phyloP scores from a whole-genome alignment of 2,113 vertebrate genomes.

The Lanius collurio region DNA sequence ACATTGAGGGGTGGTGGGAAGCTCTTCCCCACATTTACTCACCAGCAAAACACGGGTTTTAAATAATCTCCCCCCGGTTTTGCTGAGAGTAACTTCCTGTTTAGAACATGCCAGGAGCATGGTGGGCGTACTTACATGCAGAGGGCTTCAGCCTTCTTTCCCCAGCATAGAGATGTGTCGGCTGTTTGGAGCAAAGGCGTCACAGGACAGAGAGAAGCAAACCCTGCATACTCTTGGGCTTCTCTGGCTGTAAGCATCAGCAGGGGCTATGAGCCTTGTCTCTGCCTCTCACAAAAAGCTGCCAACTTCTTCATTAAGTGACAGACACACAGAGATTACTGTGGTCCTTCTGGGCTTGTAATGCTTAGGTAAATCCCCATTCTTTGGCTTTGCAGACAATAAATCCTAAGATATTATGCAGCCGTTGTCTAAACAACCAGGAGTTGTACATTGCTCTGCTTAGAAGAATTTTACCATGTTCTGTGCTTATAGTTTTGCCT shows the following conservation, averaged over 20 bases:
- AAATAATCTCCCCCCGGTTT: background rate
- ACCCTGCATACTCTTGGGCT: background rate
- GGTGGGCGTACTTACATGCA: accelerated
- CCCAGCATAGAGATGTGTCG: background rate
- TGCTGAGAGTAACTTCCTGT: background rate
- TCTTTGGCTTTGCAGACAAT: background rate
- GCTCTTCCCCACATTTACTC: background rate
- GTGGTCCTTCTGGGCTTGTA: background rate
- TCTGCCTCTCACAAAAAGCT: background rate
- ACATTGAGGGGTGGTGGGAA: background rate
- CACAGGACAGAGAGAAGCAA: background rate
- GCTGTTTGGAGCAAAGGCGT: background rate
- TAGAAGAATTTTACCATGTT: background rate
- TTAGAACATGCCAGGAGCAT: background rate
- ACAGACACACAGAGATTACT: background rate
- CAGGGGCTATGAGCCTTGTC: background rate
- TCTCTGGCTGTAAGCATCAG: background rate
- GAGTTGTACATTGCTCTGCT: background rate
- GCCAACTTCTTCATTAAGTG: background rate
- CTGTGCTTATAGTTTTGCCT: background rate
- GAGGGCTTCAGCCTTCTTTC: background rate
- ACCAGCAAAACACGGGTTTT: background rate
- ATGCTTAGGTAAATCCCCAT: background rate
- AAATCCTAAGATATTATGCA: background rate
- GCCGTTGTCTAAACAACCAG: background rate